phyloP scores from a whole-genome alignment of 2,797 vertebrate genomes.

The Salmo trutta region DNA sequence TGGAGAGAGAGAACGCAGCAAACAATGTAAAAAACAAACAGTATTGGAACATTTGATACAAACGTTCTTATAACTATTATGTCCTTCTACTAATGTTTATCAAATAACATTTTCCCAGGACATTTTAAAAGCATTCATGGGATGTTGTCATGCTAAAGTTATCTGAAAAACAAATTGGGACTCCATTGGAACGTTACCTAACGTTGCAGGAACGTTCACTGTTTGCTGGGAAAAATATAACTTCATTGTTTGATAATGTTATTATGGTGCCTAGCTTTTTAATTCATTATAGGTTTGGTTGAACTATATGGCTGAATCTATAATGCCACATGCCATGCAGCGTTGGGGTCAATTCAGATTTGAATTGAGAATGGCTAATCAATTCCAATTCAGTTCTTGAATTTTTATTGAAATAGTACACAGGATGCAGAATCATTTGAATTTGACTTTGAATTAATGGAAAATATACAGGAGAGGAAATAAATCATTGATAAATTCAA shows the following conservation, averaged over 20 bases:
- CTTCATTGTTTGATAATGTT: not conserved
- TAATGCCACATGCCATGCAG: not conserved
- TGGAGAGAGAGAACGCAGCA: conserved; percentile 46
- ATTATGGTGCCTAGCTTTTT: not conserved
- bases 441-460: no score
- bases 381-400: not conserved
- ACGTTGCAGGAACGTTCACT: not conserved
- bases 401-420: no score
- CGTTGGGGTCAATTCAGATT: not conserved
- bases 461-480: not conserved
- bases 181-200: not conserved
- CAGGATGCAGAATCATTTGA: no score
- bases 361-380: not conserved
- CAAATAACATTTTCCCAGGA: not conserved
- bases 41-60: not conserved
- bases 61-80: not conserved
- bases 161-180: not conserved
- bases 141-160: not conserved
- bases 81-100: not conserved
- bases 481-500: not conserved
- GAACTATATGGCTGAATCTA: not conserved
- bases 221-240: not conserved
- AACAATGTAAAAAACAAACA: not conserved
- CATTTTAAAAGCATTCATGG: not conserved
- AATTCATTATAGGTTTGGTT: not conserved